Conservation (phyloP, 1,140 invertebrate species). For the Antheraea pernyi region DNA sequence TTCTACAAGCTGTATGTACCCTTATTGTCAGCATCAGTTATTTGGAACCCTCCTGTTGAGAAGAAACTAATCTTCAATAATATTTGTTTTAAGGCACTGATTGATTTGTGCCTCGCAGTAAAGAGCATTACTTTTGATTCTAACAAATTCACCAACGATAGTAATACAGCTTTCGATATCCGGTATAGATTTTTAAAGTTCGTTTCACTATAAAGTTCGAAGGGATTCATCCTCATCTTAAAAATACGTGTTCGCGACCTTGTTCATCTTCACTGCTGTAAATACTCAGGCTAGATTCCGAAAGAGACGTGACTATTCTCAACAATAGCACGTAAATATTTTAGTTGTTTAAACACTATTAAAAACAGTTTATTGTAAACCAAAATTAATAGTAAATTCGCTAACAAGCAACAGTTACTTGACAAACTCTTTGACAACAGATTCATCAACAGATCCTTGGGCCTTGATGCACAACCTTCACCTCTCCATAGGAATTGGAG, state of each 20-base stretch:
- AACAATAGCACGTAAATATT: too few species aligned
- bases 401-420: too few species aligned
- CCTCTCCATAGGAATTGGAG: too few species aligned
- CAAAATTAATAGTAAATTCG: too few species aligned
- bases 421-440: too few species aligned
- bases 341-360: too few species aligned
- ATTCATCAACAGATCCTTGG: too few species aligned
- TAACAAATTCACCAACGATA: not conserved
- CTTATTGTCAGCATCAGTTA: not conserved
- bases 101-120: not conserved
- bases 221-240: conserved; percentile 4
- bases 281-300: too few species aligned
- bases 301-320: too few species aligned
- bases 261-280: not conserved
- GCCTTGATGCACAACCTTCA: too few species aligned
- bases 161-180: not conserved
- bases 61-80: not conserved
- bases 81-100: conserved; percentile 1
- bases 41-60: not conserved
- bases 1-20: conserved; percentile 15
- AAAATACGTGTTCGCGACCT: not conserved
- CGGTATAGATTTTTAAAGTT: conserved; percentile 1
- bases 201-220: not conserved
- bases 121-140: not conserved
- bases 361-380: too few species aligned